phyloP scores from a whole-genome alignment of 2,113 vertebrate species.

The Prochilodus magdalenae region DNA sequence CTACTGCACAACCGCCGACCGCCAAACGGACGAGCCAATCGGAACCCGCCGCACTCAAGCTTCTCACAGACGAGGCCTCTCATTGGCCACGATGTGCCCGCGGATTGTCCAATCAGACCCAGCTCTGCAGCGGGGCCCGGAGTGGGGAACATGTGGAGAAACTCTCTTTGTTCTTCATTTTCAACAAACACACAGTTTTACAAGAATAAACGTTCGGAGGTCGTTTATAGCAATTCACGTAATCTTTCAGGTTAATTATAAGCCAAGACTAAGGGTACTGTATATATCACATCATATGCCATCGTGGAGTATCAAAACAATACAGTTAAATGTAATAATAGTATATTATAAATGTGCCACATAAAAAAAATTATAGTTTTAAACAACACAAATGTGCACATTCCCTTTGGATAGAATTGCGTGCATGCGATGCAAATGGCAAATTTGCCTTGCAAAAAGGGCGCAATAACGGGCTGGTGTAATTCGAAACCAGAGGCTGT shows the following conservation, averaged over 20 bases:
- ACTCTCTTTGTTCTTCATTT: constrained; percentile 76
- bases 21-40: constrained; percentile 78
- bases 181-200: constrained; percentile 38
- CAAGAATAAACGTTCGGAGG: background rate
- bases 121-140: constrained; percentile 51
- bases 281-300: too few species aligned
- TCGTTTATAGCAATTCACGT: background rate
- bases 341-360: too few species aligned
- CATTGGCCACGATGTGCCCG: constrained; percentile 44
- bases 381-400: too few species aligned
- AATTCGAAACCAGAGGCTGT: background rate
- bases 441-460: too few species aligned
- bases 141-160: constrained; percentile 70
- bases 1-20: constrained; percentile 74
- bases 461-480: background rate
- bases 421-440: too few species aligned
- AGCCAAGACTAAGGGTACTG: too few species aligned
- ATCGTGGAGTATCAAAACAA: too few species aligned
- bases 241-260: too few species aligned
- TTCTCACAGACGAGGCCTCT: constrained; percentile 10
- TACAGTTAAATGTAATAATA: too few species aligned
- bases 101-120: constrained; percentile 57
- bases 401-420: too few species aligned
- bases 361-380: too few species aligned
- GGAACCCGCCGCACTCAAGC: constrained; percentile 20